Evolutionary conservation across 2,888 invertebrate genomes (phyloP).

Genomic region (Drosophila longiperda): DNA sequence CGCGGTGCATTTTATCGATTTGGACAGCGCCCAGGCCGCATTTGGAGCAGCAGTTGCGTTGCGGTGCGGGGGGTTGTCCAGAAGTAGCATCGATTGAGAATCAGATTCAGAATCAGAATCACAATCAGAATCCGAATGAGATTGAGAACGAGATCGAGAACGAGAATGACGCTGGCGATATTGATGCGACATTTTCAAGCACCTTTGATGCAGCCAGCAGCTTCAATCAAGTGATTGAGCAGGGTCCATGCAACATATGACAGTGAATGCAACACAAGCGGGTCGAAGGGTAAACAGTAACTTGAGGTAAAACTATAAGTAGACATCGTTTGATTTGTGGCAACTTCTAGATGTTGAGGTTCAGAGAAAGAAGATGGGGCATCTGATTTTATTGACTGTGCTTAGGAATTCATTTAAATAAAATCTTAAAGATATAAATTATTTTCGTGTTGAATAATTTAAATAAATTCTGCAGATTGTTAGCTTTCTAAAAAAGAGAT

Average conservation of each 20-base stretch:
- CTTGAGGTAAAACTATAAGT: slow-evolving; percentile 18
- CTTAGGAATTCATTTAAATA: neutral
- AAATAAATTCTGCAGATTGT: neutral
- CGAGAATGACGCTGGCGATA: slow-evolving; percentile 44
- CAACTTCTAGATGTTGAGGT: slow-evolving; percentile 1
- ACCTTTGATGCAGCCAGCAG: slow-evolving; percentile 61
- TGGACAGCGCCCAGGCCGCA: slow-evolving; percentile 69
- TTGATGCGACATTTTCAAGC: slow-evolving; percentile 67
- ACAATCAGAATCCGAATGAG: neutral
- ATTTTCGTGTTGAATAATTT: neutral
- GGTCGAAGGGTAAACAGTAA: slow-evolving; percentile 2
- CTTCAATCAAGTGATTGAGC: slow-evolving; percentile 67
- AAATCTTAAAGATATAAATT: neutral
- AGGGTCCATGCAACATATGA: slow-evolving; percentile 66
- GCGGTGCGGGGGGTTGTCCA: slow-evolving; percentile 10
- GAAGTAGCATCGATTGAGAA: slow-evolving; percentile 14
- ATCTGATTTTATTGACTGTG: neutral
- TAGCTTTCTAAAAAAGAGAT: neutral
- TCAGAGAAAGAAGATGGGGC: neutral
- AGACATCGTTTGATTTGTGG: slow-evolving; percentile 30
- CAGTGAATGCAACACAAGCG: slow-evolving; percentile 54
- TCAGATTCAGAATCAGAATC: neutral
- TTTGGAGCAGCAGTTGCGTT: slow-evolving; percentile 54
- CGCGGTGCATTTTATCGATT: slow-evolving; percentile 77
- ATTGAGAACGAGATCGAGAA: neutral